Conservation (phyloP, 1,140 invertebrate genomes). For the Pseudobourletiella spinata region DNA sequence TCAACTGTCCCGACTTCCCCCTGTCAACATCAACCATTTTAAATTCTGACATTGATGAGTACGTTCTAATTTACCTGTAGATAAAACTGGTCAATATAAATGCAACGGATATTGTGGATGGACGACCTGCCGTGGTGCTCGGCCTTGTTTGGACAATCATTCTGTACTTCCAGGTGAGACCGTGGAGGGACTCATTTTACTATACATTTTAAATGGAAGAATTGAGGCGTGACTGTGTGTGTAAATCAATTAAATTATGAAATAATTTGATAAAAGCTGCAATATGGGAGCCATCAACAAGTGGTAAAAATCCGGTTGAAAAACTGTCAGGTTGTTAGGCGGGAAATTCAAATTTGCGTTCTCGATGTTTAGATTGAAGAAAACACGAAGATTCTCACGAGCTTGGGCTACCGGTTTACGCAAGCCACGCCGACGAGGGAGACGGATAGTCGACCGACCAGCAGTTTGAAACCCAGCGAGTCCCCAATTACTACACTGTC, state of each 20-base stretch:
- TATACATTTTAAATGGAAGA: background rate
- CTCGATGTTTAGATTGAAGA: slow-evolving; percentile 90
- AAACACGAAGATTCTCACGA: slow-evolving; percentile 80
- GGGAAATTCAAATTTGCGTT: too few species aligned
- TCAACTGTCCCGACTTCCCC: too few species aligned
- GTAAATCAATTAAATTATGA: background rate
- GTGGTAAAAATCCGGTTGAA: too few species aligned
- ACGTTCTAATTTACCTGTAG: slow-evolving; percentile 41
- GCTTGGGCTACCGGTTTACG: slow-evolving; percentile 67
- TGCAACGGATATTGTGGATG: slow-evolving; percentile 93
- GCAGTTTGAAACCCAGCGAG: slow-evolving; percentile 18
- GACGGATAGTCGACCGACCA: slow-evolving; percentile 43
- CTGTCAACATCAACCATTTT: too few species aligned
- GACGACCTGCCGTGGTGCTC: slow-evolving; percentile 90
- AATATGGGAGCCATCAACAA: background rate
- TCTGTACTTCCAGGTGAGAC: slow-evolving; percentile 92
- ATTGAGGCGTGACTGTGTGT: background rate
- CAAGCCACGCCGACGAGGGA: slow-evolving; percentile 48
- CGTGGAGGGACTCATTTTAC: background rate
- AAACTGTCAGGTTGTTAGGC: too few species aligned
- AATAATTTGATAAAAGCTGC: background rate
- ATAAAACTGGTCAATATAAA: slow-evolving; percentile 99
- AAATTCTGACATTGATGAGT: background rate
- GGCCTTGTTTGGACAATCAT: slow-evolving; percentile 99
- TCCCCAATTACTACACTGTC: slow-evolving; percentile 18